These are phyloP conservation scores for Drosophila tsacasi DNA, from an alignment of 1,140 invertebrate species.

Conservation along the genomic window DNA sequence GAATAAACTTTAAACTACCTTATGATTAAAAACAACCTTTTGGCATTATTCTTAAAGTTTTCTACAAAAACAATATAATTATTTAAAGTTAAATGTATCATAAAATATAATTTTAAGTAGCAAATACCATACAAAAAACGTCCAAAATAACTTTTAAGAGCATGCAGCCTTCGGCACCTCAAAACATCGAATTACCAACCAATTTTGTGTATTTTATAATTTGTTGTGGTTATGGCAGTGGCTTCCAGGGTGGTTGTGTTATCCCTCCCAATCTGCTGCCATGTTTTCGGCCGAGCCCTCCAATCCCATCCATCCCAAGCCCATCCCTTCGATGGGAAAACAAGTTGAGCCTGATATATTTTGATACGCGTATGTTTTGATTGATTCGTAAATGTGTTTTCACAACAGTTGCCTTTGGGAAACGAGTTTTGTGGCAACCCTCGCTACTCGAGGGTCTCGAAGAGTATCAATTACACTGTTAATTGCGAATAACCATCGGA, in stretches of 20 bases:
- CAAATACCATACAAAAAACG: neutral
- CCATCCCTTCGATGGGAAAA: slow-evolving; percentile 69
- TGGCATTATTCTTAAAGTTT: neutral
- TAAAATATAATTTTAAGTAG: neutral
- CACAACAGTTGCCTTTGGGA: slow-evolving; percentile 51
- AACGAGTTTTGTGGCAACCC: slow-evolving; percentile 42
- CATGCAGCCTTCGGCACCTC: slow-evolving; percentile 22
- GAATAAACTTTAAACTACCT: neutral
- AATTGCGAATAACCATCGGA: slow-evolving; percentile 38
- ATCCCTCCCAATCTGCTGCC: slow-evolving; percentile 41
- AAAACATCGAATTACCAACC: neutral
- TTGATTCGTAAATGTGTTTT: slow-evolving; percentile 82
- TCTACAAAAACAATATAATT: too few relatives aligned
- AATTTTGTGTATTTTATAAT: slow-evolving; percentile 16
- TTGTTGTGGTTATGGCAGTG: slow-evolving; percentile 33
- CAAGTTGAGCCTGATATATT: slow-evolving; percentile 76
- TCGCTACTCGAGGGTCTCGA: neutral
- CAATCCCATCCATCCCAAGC: slow-evolving; percentile 23
- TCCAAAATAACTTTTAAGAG: neutral
- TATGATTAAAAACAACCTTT: too few relatives aligned
- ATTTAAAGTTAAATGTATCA: neutral
- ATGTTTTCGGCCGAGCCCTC: slow-evolving; percentile 20
- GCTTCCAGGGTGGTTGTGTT: slow-evolving; percentile 35
- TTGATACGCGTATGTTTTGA: slow-evolving; percentile 82
- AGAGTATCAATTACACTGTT: slow-evolving; percentile 79